Percentiles rank a stretch among this genome's conserved stretches.
Evolutionary conservation across 2,888 invertebrate genomes (phyloP).

Genomic region (Macrosiphum euphorbiae): DNA sequence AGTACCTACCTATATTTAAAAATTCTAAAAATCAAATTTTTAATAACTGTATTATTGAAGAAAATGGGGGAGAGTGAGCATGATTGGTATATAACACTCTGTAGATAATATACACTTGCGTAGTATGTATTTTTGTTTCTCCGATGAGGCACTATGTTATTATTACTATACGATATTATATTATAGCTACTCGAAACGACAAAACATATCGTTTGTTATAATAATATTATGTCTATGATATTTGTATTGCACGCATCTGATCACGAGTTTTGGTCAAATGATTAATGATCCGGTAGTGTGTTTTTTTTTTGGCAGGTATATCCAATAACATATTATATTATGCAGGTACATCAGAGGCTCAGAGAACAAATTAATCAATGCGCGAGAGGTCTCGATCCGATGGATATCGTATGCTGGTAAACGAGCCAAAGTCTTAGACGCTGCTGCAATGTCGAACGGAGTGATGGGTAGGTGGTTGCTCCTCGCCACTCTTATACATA

Average conservation of each 20-base stretch:
- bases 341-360: background rate
- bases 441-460: background rate
- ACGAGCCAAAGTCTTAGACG: constrained; percentile 28
- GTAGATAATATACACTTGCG: background rate
- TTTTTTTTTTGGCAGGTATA: constrained; percentile 44
- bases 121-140: background rate
- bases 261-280: constrained; percentile 41
- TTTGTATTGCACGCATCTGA: background rate
- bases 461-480: background rate
- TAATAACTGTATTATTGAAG: background rate
- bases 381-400: background rate
- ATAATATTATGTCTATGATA: background rate
- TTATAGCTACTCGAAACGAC: background rate
- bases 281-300: constrained; percentile 31
- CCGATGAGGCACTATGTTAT: background rate
- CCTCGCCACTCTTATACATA: background rate
- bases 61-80: background rate
- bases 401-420: background rate
- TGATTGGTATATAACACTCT: background rate
- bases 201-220: background rate
- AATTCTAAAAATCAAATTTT: background rate
- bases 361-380: constrained; percentile 40
- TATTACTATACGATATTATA: background rate
- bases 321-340: background rate
- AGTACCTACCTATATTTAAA: background rate